These are phyloP conservation scores for Halocynthia roretzi DNA, from an alignment of 23 tunicate genomes.

Conservation along the genomic window DNA sequence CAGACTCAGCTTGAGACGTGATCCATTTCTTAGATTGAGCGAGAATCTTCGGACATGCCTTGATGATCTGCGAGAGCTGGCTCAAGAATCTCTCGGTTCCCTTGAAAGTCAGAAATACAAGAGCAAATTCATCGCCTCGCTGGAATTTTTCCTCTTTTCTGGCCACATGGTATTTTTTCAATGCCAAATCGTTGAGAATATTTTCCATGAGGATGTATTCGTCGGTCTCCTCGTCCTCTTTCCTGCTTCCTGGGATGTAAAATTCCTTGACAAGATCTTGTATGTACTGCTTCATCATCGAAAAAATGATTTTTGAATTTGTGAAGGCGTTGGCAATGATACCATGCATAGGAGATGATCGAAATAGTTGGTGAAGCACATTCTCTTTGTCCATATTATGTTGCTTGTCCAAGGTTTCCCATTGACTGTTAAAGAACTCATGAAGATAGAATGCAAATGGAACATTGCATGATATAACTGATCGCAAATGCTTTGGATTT, in stretches of 20 bases:
- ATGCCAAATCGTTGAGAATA: background rate
- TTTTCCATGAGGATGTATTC: background rate
- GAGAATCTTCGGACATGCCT: conserved; percentile 10
- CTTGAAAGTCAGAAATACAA: conserved; percentile 27
- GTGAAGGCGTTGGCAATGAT: background rate
- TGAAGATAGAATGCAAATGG: conserved; percentile 7
- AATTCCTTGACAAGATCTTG: conserved; percentile 2
- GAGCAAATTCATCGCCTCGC: conserved; percentile 32
- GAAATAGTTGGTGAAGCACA: background rate
- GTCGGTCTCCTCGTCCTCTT: conserved; percentile 1
- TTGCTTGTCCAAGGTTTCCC: background rate
- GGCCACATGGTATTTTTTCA: background rate
- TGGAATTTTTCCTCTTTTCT: background rate
- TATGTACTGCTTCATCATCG: background rate
- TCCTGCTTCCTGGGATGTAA: background rate
- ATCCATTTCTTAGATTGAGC: conserved; percentile 4
- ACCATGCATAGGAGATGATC: background rate
- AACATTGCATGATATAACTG: conserved; percentile 1
- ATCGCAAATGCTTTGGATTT: background rate
- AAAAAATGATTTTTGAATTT: background rate
- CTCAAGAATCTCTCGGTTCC: conserved; percentile 1
- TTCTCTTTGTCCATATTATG: background rate
- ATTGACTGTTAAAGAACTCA: conserved; percentile 1
- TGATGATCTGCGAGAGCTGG: conserved; percentile 15
- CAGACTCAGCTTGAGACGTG: conserved; percentile 7